These are phyloP conservation scores for Cheilosia variabilis DNA, from an alignment of 2,888 invertebrate species.

Conservation along the genomic window DNA sequence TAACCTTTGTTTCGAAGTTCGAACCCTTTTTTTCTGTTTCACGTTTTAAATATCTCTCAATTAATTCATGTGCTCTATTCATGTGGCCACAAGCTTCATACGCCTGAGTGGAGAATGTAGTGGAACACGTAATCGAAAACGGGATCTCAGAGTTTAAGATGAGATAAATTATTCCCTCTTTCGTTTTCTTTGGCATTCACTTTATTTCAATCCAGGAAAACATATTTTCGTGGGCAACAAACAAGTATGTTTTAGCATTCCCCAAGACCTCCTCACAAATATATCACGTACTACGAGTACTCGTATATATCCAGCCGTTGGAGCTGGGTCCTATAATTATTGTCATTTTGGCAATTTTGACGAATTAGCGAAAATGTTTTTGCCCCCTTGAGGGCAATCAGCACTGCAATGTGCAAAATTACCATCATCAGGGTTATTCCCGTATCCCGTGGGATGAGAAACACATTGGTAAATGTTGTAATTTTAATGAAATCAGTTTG, in stretches of 20 bases:
- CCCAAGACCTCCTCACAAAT: neutral
- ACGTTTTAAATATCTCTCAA: neutral
- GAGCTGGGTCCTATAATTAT: constrained; percentile 57
- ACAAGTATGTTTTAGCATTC: neutral
- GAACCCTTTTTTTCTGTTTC: too few relatives aligned
- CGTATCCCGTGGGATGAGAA: constrained; percentile 10
- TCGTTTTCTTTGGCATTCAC: neutral
- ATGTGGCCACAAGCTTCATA: neutral
- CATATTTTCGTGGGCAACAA: neutral
- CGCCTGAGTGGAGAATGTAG: neutral
- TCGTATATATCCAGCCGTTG: neutral
- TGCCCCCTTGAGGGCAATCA: constrained; percentile 21
- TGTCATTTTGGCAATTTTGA: constrained; percentile 66
- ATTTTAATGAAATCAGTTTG: constrained; percentile 29
- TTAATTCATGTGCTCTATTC: neutral
- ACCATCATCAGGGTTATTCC: constrained; percentile 33
- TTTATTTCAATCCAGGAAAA: neutral
- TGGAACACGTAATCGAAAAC: neutral
- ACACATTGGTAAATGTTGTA: constrained; percentile 19
- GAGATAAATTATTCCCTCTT: neutral
- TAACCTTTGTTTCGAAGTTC: too few relatives aligned
- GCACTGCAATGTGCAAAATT: constrained; percentile 23
- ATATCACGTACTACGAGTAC: neutral
- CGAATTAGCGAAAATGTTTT: constrained; percentile 66
- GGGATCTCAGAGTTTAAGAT: neutral